A percentile compares a stretch with the other conserved stretches of the same genome.
Conservation (phyloP, 2,797 vertebrate species). For the Acanthopagrus latus region DNA sequence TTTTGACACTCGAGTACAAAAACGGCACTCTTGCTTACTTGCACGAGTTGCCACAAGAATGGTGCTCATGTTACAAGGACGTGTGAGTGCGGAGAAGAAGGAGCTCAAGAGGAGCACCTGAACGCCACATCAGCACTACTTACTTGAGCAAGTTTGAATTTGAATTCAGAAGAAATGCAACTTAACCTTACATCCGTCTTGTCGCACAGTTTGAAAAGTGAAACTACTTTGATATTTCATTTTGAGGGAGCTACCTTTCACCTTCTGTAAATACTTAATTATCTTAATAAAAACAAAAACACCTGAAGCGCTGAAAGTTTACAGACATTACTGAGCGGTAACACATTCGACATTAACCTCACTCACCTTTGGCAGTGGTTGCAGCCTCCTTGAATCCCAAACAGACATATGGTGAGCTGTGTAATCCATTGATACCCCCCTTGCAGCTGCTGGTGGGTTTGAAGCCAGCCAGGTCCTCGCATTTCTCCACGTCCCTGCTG, state of each 20-base stretch:
- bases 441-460: slow-evolving; percentile 82
- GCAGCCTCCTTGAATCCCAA: slow-evolving; percentile 83
- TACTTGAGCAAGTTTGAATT: slow-evolving; percentile 47
- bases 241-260: background rate
- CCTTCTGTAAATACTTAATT: background rate
- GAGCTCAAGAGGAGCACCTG: slow-evolving; percentile 26
- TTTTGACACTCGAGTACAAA: background rate
- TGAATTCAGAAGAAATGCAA: slow-evolving; percentile 49
- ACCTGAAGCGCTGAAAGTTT: background rate
- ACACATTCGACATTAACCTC: background rate
- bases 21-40: background rate
- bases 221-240: background rate
- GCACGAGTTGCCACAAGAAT: background rate
- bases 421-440: slow-evolving; percentile 81
- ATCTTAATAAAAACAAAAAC: background rate
- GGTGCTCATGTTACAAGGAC: background rate
- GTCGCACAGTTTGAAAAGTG: background rate
- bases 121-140: slow-evolving; percentile 51
- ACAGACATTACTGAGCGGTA: slow-evolving; percentile 8
- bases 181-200: background rate
- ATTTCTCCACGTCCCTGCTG: slow-evolving; percentile 74
- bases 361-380: slow-evolving; percentile 84
- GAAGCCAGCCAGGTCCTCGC: slow-evolving; percentile 77
- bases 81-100: background rate
- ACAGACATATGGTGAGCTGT: slow-evolving; percentile 79